Conservation (phyloP, 1,140 invertebrate species). For the Carcinoscorpius rotundicauda region DNA sequence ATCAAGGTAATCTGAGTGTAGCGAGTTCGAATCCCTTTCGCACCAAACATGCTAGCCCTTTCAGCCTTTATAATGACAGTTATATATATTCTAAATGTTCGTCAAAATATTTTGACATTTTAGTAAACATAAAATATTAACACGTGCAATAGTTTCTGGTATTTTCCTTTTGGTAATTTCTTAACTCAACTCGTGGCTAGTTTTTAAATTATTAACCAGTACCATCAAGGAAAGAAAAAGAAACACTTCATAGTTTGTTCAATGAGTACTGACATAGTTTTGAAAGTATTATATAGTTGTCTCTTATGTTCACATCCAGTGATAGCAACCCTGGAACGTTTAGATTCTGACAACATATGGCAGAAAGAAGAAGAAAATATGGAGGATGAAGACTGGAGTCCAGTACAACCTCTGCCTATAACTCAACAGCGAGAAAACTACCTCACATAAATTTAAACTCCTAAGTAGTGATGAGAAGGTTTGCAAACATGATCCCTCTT, state of each 20-base stretch:
- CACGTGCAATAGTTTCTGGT: neutral
- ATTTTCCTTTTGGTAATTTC: neutral
- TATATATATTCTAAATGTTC: slow-evolving; percentile 12
- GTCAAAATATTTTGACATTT: slow-evolving; percentile 7
- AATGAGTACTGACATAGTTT: slow-evolving; percentile 6
- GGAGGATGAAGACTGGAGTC: slow-evolving; percentile 51
- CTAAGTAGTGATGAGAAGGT: too few species aligned
- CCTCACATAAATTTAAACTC: slow-evolving; percentile 43
- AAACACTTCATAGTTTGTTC: slow-evolving; percentile 9
- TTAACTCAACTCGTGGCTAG: neutral
- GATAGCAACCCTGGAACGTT: slow-evolving; percentile 48
- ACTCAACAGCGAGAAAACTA: slow-evolving; percentile 74
- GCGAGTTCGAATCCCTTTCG: too few species aligned
- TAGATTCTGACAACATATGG: neutral
- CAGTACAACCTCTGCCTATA: slow-evolving; percentile 52
- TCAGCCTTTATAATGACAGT: too few species aligned
- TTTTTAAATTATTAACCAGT: neutral
- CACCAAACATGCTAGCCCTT: too few species aligned
- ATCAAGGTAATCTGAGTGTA: too few species aligned
- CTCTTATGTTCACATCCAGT: slow-evolving; percentile 50
- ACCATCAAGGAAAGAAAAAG: neutral
- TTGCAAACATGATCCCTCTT: too few species aligned
- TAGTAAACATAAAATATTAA: slow-evolving; percentile 1
- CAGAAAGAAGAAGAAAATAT: slow-evolving; percentile 11
- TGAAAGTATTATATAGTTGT: slow-evolving; percentile 24